These are phyloP conservation scores for Lophotis ruficrista DNA, from an alignment of 2,113 vertebrate species.

Conservation along the genomic window DNA sequence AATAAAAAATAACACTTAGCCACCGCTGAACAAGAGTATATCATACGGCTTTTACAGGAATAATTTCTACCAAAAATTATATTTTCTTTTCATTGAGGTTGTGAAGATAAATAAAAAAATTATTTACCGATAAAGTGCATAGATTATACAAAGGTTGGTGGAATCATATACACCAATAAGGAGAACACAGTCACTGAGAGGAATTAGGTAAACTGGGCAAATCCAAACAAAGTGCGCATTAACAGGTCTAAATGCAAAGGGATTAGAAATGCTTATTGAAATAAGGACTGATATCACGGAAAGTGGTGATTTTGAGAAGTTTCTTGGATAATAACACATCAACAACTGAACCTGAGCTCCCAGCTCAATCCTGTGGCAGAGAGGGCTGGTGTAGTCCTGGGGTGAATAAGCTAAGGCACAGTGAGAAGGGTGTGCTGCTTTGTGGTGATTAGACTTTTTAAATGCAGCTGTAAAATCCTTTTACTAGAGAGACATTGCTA, in stretches of 20 bases:
- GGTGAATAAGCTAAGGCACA: neutral
- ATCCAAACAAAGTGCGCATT: neutral
- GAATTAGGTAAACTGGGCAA: neutral
- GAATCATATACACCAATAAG: neutral
- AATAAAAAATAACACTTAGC: neutral
- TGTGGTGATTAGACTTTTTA: neutral
- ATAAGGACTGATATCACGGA: fast-evolving
- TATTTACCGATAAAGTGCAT: neutral
- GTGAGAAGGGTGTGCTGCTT: neutral
- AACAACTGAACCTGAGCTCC: neutral
- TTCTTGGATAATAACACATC: neutral
- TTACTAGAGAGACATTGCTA: neutral
- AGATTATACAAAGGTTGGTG: neutral
- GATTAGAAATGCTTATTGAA: neutral
- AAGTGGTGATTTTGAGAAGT: neutral
- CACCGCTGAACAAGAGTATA: neutral
- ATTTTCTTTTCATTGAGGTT: neutral
- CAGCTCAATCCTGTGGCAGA: neutral
- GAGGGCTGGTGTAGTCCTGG: neutral
- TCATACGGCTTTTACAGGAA: neutral
- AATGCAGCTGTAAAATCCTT: neutral
- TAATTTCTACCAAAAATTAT: neutral
- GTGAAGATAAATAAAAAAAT: neutral
- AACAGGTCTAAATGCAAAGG: neutral
- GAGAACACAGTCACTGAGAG: neutral